Evolutionary conservation across 2,888 invertebrate genomes (phyloP).

Genomic region (Saturnia japonica): DNA sequence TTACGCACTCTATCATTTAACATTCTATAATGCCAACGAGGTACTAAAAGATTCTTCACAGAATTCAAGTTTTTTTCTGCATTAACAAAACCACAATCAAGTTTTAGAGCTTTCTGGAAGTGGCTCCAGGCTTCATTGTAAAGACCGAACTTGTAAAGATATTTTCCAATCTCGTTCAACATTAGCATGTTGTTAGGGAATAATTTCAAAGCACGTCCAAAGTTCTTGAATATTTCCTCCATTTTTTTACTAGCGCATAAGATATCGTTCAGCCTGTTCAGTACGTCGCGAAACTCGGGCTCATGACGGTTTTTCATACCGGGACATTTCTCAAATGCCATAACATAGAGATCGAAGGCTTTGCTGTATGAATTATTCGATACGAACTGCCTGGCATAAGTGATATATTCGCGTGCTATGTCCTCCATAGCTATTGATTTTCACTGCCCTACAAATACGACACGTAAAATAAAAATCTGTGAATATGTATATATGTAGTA

Average conservation of each 20-base stretch:
- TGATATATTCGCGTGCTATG: constrained; percentile 42
- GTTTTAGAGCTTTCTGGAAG: constrained; percentile 77
- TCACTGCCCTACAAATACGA: constrained; percentile 16
- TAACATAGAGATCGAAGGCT: constrained; percentile 58
- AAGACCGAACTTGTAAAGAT: constrained; percentile 77
- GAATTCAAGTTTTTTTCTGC: constrained; percentile 86
- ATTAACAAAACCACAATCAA: constrained; percentile 76
- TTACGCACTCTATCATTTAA: constrained; percentile 88
- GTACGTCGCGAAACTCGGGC: constrained; percentile 52
- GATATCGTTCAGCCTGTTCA: constrained; percentile 48
- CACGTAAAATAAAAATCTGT: background rate
- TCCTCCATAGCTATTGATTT: constrained; percentile 43
- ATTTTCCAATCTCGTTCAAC: constrained; percentile 65
- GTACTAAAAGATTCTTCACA: constrained; percentile 85
- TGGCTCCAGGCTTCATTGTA: constrained; percentile 81
- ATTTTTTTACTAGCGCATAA: constrained; percentile 44
- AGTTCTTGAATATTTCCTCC: constrained; percentile 60
- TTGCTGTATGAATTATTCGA: constrained; percentile 47
- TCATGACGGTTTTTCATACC: constrained; percentile 44
- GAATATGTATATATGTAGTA: background rate
- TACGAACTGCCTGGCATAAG: constrained; percentile 48
- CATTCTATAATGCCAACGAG: constrained; percentile 93
- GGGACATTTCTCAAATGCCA: constrained; percentile 53
- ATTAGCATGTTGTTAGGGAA: constrained; percentile 58
- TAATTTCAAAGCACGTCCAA: constrained; percentile 46